Percentiles rank a stretch among this genome's conserved stretches.
These are phyloP conservation scores for Neolamprologus tretocephalus DNA, from an alignment of 2,113 vertebrate species.

Conservation along the genomic window DNA sequence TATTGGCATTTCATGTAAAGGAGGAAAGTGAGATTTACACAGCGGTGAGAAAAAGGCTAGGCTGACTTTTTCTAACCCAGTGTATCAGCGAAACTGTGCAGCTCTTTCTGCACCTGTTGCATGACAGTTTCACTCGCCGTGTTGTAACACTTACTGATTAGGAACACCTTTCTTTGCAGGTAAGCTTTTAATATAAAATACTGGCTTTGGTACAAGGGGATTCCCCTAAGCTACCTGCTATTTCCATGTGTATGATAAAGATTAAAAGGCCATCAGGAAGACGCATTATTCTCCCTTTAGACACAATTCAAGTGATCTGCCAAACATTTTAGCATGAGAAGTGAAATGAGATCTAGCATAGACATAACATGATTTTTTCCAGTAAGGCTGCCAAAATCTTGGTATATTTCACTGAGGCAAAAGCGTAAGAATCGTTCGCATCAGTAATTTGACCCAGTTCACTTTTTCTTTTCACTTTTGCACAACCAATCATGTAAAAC, in stretches of 20 bases:
- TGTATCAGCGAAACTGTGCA: neutral
- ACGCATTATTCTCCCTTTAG: neutral
- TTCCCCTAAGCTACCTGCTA: neutral
- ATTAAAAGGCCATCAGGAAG: neutral
- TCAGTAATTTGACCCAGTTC: neutral
- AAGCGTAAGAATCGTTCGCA: neutral
- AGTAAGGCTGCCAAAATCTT: neutral
- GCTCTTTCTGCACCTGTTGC: neutral
- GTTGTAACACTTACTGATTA: neutral
- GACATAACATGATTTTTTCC: neutral
- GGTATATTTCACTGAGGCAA: neutral
- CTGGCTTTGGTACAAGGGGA: neutral
- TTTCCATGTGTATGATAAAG: neutral
- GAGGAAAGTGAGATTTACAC: constrained; percentile 27
- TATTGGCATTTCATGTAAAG: constrained; percentile 22
- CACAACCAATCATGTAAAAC: neutral
- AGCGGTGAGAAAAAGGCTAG: neutral
- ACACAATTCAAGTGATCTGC: neutral
- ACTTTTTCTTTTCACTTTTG: neutral
- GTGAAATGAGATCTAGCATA: neutral
- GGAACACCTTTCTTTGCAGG: neutral
- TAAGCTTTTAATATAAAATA: neutral
- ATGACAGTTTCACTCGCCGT: neutral
- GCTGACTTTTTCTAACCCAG: neutral
- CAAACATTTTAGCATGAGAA: neutral